phyloP scores from a whole-genome alignment of 2,888 invertebrate species.

The Acanthoscelides obtectus region DNA sequence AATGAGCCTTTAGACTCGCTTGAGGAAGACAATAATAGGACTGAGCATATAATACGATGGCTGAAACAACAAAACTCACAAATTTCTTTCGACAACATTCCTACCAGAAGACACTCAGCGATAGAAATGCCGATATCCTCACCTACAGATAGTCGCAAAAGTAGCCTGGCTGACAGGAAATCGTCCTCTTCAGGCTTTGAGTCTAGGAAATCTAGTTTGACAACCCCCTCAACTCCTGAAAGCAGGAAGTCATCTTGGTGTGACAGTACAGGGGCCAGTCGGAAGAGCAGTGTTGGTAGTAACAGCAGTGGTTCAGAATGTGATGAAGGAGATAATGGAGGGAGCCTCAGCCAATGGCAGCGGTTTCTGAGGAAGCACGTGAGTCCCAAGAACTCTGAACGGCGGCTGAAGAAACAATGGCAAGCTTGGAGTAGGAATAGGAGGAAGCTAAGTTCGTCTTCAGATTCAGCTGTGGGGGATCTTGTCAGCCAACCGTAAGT shows the following conservation, averaged over 20 bases:
- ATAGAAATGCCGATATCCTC: constrained; percentile 33
- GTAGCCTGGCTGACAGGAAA: constrained; percentile 34
- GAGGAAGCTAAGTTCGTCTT: constrained; percentile 42
- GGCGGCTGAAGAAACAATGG: constrained; percentile 44
- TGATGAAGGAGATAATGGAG: constrained; percentile 33
- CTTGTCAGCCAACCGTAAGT: constrained; percentile 36
- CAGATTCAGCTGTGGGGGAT: constrained; percentile 30
- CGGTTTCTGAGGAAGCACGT: constrained; percentile 39
- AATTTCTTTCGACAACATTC: constrained; percentile 21
- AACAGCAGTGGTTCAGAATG: constrained; percentile 46
- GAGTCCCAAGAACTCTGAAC: constrained; percentile 41
- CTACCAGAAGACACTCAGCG: constrained; percentile 28
- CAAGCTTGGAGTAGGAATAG: constrained; percentile 47
- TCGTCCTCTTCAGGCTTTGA: constrained; percentile 39
- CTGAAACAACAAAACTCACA: constrained; percentile 43
- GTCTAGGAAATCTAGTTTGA: constrained; percentile 40
- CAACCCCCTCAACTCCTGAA: constrained; percentile 37
- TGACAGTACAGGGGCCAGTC: constrained; percentile 36
- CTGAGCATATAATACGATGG: constrained; percentile 46
- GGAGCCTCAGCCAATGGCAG: constrained; percentile 38
- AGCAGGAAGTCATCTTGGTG: constrained; percentile 38
- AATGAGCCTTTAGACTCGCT: constrained; percentile 35
- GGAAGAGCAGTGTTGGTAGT: constrained; percentile 44
- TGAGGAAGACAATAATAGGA: constrained; percentile 37
- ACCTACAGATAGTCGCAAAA: constrained; percentile 40